phyloP scores from a whole-genome alignment of 1,140 invertebrate species.

The Pachypeltis micranthus region DNA sequence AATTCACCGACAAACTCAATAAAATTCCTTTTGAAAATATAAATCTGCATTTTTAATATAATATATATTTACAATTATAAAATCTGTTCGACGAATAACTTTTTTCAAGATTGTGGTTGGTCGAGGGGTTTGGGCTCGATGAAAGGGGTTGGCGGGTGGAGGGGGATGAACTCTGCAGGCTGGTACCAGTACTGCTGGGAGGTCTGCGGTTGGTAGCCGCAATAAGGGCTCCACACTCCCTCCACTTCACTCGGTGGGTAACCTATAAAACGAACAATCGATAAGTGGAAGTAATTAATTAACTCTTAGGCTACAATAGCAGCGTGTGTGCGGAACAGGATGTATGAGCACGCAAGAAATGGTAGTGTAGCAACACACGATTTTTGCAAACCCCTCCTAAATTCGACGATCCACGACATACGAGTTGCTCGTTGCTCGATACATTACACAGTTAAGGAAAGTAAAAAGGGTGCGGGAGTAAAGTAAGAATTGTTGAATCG shows the following conservation, averaged over 20 bases:
- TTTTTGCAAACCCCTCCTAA: neutral
- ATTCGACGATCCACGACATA: no score
- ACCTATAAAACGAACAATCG: neutral
- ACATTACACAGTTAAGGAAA: no score
- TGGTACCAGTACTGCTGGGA: conserved; percentile 12
- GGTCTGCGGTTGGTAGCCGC: conserved; percentile 5
- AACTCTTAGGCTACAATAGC: neutral
- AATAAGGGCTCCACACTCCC: neutral
- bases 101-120: neutral
- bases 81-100: neutral
- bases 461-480: no score
- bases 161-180: neutral
- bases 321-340: neutral
- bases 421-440: no score
- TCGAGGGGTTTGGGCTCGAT: conserved; percentile 9
- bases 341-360: neutral
- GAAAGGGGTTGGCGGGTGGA: neutral
- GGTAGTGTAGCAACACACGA: neutral
- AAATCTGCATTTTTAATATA: no score
- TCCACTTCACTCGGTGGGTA: neutral
- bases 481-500: no score
- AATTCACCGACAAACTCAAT: no score
- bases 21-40: no score
- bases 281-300: neutral
- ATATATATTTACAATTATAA: no score